Evolutionary conservation across 1,140 invertebrate species (phyloP), one percentile per base, ranked within the genome.

Genomic region (Eriosoma lanigerum): DNA sequence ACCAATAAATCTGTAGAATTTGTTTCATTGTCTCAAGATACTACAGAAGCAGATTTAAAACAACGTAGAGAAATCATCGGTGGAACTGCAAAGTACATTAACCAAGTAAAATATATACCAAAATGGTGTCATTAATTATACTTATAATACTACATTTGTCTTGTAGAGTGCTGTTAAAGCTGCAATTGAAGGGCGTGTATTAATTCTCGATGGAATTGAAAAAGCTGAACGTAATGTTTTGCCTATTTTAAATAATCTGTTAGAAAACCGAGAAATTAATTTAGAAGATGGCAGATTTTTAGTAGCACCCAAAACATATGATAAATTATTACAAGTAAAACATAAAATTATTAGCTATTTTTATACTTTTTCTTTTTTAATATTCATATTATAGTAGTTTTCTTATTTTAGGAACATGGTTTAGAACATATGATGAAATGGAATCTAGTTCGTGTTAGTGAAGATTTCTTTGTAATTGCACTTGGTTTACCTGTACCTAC

Each of bases 231-330:
- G 97, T 78, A 99, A 98, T 89, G 96, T 98, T 44, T 87, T 99
- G 60, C 97, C 97, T 58, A 93, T 99, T 54, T 86, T 99, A n/a
- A 99, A 99, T 87, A 99, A 99, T 88, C 89, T 99, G 38, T 86
- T 99, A n/a, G 97, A 99, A 88, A 99, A 99, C 87, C 88, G 97
- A 72, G 97, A 99, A 87, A 98, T 99, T 96, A 95, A 98, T 86
- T 87, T 99, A 60, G 97, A 99, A 88, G 96, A 98, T 90, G 97
- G 97, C 1, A 88, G 96, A 82, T 96, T 98, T 86, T 88, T 99
- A 19, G 92, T 99, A 84, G 90, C 94, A 3, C 91, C 95, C 32
- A 86, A 90, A 3, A 90, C 95, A 87, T 99, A 97, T 85, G 96
- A 99, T 85, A 94, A 95, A 87, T 87, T 99, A 13, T 86, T 96